These are phyloP conservation scores for Hyphantria cunea DNA, from an alignment of 1,140 invertebrate genomes.

Conservation along the genomic window DNA sequence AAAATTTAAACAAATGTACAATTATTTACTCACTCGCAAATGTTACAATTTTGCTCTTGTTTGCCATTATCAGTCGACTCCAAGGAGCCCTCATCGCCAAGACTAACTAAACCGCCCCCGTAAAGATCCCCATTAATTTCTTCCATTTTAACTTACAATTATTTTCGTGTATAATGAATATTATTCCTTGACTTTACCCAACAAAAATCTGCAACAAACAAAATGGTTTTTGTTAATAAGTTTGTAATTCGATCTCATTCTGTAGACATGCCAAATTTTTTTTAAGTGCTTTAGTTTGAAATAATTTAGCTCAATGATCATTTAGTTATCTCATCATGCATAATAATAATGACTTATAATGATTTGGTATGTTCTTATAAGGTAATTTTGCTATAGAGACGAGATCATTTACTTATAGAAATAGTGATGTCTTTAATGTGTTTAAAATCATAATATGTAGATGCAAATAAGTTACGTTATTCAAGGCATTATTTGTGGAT, in stretches of 20 bases:
- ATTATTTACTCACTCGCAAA: constrained; percentile 77
- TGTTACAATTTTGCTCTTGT: constrained; percentile 80
- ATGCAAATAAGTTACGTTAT: too few relatives aligned
- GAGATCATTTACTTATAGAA: too few relatives aligned
- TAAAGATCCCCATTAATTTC: constrained; percentile 81
- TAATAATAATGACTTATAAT: too few relatives aligned
- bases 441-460: too few relatives aligned
- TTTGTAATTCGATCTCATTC: neutral
- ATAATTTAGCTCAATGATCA: too few relatives aligned
- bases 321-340: too few relatives aligned
- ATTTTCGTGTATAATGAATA: constrained; percentile 71
- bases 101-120: constrained; percentile 76
- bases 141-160: constrained; percentile 80
- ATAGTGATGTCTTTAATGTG: too few relatives aligned
- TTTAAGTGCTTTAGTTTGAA: too few relatives aligned
- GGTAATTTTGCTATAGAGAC: too few relatives aligned
- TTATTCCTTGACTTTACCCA: constrained; percentile 65
- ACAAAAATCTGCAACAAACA: constrained; percentile 70
- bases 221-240: constrained; percentile 12
- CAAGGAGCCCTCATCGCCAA: constrained; percentile 79
- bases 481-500: too few relatives aligned
- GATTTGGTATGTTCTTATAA: too few relatives aligned
- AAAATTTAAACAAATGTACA: neutral
- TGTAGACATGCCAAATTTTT: too few relatives aligned
- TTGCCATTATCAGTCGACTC: constrained; percentile 77